Percentiles rank a stretch among this genome's conserved stretches.
Conservation (phyloP, 1,140 invertebrate species). For the Temnothorax longispinosus region DNA sequence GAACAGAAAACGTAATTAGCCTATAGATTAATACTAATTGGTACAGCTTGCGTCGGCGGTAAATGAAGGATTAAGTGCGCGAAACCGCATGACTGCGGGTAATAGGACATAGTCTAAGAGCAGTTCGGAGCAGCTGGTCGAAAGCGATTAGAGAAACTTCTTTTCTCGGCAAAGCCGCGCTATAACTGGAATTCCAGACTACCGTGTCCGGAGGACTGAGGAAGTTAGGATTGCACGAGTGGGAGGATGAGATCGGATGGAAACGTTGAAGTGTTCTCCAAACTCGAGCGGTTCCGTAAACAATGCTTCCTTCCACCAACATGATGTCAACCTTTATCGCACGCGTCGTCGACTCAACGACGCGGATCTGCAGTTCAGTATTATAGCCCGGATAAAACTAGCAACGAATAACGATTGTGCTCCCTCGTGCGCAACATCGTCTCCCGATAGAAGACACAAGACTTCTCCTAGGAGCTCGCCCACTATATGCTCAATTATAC, state of each 20-base stretch:
- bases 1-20: background rate
- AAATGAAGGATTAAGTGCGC: background rate
- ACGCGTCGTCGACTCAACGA: constrained; percentile 59
- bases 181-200: constrained; percentile 32
- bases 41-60: background rate
- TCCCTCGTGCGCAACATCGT: background rate
- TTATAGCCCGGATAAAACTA: constrained; percentile 34
- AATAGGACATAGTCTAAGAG: background rate
- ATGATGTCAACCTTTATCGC: constrained; percentile 73
- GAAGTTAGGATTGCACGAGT: background rate
- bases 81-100: constrained; percentile 3
- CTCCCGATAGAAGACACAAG: constrained; percentile 1
- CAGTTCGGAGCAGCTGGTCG: constrained; percentile 3
- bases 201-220: background rate
- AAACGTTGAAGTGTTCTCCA: constrained; percentile 61
- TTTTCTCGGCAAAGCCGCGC: background rate
- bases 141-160: constrained; percentile 45
- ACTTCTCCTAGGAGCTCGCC: background rate
- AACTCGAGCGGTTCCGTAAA: constrained; percentile 71
- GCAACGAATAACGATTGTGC: background rate
- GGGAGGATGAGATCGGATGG: background rate
- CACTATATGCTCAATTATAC: background rate
- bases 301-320: constrained; percentile 53
- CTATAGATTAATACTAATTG: constrained; percentile 11
- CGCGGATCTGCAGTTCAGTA: constrained; percentile 67